Conservation (phyloP, 1,140 invertebrate genomes). For the Eumeta japonica region DNA sequence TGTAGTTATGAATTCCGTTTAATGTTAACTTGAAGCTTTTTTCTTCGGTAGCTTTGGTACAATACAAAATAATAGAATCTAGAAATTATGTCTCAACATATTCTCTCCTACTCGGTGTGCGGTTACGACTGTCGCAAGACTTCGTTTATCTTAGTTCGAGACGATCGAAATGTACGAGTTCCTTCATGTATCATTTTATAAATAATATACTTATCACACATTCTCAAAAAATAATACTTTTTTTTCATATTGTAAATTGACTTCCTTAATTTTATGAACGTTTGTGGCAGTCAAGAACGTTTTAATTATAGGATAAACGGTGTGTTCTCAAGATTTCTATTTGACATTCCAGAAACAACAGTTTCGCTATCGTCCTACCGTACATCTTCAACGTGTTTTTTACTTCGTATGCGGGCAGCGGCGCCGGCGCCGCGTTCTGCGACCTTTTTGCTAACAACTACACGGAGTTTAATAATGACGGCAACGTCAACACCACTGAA, state of each 20-base stretch:
- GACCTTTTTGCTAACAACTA: conserved; percentile 21
- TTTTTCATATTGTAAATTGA: background rate
- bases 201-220: too few species aligned
- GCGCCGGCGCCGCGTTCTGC: conserved; percentile 24
- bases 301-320: background rate
- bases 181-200: too few species aligned
- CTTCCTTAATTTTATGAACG: background rate
- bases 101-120: too few species aligned
- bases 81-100: too few species aligned
- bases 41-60: too few species aligned
- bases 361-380: conserved; percentile 39
- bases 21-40: too few species aligned
- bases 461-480: too few species aligned
- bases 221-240: background rate
- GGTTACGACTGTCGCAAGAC: too few species aligned
- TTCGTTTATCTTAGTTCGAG: too few species aligned
- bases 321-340: background rate
- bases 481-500: conserved; percentile 13
- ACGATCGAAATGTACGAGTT: too few species aligned
- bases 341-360: conserved; percentile 31
- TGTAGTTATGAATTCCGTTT: too few species aligned
- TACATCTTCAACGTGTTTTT: conserved; percentile 48
- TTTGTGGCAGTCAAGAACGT: background rate
- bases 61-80: too few species aligned
- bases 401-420: conserved; percentile 31